Conservation (phyloP, 2,797 vertebrate genomes). For the Psittacula derbiana region DNA sequence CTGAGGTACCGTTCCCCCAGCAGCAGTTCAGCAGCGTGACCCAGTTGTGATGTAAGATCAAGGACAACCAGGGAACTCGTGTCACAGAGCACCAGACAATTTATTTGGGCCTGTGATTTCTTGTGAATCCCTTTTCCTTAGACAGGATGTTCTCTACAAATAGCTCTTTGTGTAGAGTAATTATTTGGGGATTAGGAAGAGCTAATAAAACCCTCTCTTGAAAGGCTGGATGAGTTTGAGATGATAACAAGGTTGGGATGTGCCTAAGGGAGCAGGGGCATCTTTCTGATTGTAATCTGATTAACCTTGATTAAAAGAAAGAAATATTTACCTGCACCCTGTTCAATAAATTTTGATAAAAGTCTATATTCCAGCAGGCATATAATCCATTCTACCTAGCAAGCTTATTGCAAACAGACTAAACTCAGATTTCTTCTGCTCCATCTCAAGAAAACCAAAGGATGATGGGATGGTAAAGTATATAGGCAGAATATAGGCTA, state of each 20-base stretch:
- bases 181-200: constrained; percentile 75
- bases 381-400: background rate
- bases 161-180: constrained; percentile 54
- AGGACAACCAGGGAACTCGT: background rate
- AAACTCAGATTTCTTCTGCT: background rate
- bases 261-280: constrained; percentile 42
- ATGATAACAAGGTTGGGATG: constrained; percentile 64
- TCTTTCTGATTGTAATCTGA: constrained; percentile 61
- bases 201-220: constrained; percentile 67
- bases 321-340: constrained; percentile 33
- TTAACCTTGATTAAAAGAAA: constrained; percentile 69
- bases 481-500: background rate
- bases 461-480: background rate
- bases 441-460: background rate
- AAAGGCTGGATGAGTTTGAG: constrained; percentile 69
- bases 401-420: background rate
- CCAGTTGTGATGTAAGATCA: constrained; percentile 43
- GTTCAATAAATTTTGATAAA: constrained; percentile 44
- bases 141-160: constrained; percentile 54
- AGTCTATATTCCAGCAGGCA: background rate
- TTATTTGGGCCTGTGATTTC: constrained; percentile 14
- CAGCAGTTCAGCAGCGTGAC: background rate
- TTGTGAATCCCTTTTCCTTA: constrained; percentile 46
- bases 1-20: background rate
- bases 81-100: background rate